Evolutionary conservation across 1,140 invertebrate genomes (phyloP).

Genomic region (Monochamus saltuarius): DNA sequence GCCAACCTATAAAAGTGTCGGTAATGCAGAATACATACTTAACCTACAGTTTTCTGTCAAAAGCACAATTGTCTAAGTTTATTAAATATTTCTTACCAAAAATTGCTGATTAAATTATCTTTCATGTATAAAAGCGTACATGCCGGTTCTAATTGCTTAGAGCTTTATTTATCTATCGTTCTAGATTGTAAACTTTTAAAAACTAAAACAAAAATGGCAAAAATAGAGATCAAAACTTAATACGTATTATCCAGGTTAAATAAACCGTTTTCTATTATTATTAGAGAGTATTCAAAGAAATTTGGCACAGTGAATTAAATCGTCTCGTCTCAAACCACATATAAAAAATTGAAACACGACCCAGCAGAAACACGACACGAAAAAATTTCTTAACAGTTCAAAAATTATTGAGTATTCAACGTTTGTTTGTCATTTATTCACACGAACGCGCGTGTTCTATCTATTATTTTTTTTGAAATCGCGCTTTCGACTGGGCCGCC

Average conservation of each 20-base stretch:
- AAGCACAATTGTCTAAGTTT: too few species aligned
- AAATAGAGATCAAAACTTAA: slow-evolving; percentile 8
- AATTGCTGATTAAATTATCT: too few species aligned
- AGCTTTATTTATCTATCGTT: too few species aligned
- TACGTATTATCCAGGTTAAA: not conserved
- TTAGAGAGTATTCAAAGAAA: slow-evolving; percentile 10
- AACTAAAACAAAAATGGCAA: slow-evolving; percentile 9
- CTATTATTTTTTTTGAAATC: too few species aligned
- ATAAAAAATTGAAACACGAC: slow-evolving; percentile 3
- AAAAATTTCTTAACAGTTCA: not conserved
- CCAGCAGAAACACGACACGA: not conserved
- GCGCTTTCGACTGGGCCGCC: too few species aligned
- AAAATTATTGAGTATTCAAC: slow-evolving; percentile 1
- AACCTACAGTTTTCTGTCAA: too few species aligned
- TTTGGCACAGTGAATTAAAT: slow-evolving; percentile 13
- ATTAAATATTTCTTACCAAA: too few species aligned
- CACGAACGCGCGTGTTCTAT: not conserved
- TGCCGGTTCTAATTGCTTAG: too few species aligned
- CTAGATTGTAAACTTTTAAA: too few species aligned
- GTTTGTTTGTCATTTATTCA: not conserved
- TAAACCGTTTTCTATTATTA: slow-evolving; percentile 2
- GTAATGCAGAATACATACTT: too few species aligned
- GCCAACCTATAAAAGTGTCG: too few species aligned
- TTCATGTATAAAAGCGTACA: too few species aligned
- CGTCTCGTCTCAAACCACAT: slow-evolving; percentile 15